Evolutionary conservation across 2,113 vertebrate species (phyloP).

Genomic region (Myocastor coypus): DNA sequence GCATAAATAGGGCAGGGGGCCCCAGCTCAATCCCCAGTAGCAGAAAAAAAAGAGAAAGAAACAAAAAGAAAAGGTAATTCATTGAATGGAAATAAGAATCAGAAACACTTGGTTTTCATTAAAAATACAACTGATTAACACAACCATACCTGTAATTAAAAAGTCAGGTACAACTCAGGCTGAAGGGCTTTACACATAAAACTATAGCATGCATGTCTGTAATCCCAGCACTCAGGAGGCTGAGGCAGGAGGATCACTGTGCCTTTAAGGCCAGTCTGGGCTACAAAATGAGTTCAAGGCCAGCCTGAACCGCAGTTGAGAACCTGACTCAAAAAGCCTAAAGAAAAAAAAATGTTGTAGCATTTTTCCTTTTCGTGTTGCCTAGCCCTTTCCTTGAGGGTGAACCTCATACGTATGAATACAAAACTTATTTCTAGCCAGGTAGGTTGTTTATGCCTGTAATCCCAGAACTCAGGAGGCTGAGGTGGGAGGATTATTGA

Average conservation of each 20-base stretch:
- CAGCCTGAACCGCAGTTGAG: too few species aligned
- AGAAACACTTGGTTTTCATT: neutral
- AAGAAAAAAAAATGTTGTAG: neutral
- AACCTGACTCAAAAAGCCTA: too few species aligned
- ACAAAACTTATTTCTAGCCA: neutral
- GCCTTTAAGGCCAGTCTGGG: too few species aligned
- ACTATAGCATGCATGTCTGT: neutral
- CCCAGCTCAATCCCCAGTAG: neutral
- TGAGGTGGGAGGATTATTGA: neutral
- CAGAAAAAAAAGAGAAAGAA: neutral
- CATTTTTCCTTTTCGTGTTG: neutral
- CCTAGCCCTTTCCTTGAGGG: neutral
- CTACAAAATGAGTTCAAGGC: too few species aligned
- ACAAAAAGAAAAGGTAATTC: neutral
- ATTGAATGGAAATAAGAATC: constrained; percentile 25
- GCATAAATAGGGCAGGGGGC: neutral
- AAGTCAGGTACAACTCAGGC: neutral
- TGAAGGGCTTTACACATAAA: neutral
- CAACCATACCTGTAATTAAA: constrained; percentile 10
- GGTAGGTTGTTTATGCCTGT: neutral
- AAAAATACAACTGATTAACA: constrained; percentile 35
- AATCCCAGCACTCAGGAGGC: too few species aligned
- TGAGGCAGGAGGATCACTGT: too few species aligned
- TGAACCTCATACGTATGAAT: neutral
- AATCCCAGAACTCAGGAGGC: neutral